These are phyloP conservation scores for Callithrix jacchus DNA, from an alignment of 2,113 vertebrate species.

Conservation along the genomic window DNA sequence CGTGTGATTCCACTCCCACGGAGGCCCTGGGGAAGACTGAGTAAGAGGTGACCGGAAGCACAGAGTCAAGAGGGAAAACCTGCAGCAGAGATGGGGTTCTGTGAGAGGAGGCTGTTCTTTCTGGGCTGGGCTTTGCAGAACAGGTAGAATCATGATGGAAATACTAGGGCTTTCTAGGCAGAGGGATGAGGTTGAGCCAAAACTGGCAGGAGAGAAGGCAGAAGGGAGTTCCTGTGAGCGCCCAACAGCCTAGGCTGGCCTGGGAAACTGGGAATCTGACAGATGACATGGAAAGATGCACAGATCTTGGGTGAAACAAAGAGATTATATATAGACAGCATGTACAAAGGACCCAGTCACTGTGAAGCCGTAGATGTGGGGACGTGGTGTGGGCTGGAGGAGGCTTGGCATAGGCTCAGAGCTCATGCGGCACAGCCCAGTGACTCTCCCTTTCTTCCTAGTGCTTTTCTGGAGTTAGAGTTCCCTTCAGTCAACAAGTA, in stretches of 20 bases:
- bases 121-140: neutral
- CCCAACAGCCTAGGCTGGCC: neutral
- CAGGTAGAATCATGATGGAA: neutral
- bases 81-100: neutral
- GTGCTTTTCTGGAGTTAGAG: neutral
- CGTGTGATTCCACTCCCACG: fast-evolving
- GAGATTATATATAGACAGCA: neutral
- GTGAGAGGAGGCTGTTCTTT: neutral
- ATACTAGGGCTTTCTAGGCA: neutral
- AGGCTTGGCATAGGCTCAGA: neutral
- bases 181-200: neutral
- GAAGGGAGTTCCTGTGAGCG: neutral
- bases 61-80: neutral
- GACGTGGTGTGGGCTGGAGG: fast-evolving
- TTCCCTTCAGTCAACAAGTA: neutral
- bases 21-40: neutral
- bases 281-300: neutral
- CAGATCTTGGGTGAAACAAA: neutral
- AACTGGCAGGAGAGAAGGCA: neutral
- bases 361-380: fast-evolving
- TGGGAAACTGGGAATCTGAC: neutral
- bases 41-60: neutral
- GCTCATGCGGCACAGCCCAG: neutral
- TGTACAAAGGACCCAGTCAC: neutral
- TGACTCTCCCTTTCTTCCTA: neutral